Base-by-base conservation (phyloP, 2,888 invertebrate species). In the Trichopoda pennipes region DNA sequence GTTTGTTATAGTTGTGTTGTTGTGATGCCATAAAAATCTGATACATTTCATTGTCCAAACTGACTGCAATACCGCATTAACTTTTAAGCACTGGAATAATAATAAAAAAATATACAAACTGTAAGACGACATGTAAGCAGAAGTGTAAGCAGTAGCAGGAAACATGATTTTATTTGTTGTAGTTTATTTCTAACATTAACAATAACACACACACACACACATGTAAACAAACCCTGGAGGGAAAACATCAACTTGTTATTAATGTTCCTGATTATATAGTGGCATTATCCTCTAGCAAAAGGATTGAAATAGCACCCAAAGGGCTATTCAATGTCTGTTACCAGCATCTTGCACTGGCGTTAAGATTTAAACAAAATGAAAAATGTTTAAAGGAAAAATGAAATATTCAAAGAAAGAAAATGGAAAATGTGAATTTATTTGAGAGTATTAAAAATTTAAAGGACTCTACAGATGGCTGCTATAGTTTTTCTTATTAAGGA, bases 221-320 rank as follows among this genome's bases (percentile, higher is more conserved):
- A n/a, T n/a, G n/a, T n/a, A n/a, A n/a, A n/a, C n/a, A 73, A 61
- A 42, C 23, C 35, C 49, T 0, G 68, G 61, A 60, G 55, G 61
- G 66, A 76, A 53, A 74, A 72, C 64, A 81, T 38, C 81, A 81
- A 63, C 19, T 68, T 64, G 68, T 70, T 81, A 55, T 75, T 81
- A 70, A 81, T 81, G 78, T 47, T 78, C 55, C 42, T 55, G 42
- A 53, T 42, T 69, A 16, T 28, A 23, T 63, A 74, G 64, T 64
- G 64, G 58, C 58, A 58, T 69, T 61, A 64, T 35, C 23, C 68
- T 44, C 6, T 47, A 74, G 38, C 56, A 63, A 14, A 66, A 70
- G 81, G 70, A 81, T 74, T 55, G 69, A 28, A 28, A 28, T 28
- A 64, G 77, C 51, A 16, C 61, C 77, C 69, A 56, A 72, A 69